These are phyloP conservation scores for Solenopsis invicta DNA, from an alignment of 1,140 invertebrate species.

Conservation along the genomic window DNA sequence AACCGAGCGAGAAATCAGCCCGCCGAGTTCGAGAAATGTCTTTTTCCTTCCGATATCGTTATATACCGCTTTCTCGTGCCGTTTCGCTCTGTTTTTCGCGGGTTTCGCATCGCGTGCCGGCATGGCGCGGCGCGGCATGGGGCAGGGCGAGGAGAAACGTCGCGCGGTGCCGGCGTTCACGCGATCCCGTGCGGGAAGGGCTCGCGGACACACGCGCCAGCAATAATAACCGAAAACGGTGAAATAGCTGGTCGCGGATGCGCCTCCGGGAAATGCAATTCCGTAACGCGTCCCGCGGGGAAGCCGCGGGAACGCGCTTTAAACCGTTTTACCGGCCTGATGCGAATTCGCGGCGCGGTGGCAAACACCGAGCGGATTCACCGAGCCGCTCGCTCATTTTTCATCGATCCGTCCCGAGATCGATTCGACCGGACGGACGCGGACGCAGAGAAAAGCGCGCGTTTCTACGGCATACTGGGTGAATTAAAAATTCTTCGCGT, in stretches of 20 bases:
- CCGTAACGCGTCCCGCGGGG: conserved; percentile 38
- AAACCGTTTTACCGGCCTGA: conserved; percentile 30
- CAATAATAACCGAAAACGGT: conserved; percentile 36
- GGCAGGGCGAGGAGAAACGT: conserved; percentile 9
- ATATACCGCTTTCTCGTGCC: background rate
- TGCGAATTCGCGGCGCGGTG: conserved; percentile 18
- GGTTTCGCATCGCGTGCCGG: background rate
- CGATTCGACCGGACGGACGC: background rate
- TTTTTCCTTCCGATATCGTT: conserved; percentile 14
- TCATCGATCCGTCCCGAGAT: conserved; percentile 6
- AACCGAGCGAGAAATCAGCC: background rate
- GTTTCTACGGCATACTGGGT: conserved; percentile 43
- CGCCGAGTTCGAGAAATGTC: background rate
- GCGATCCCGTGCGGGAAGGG: conserved; percentile 9
- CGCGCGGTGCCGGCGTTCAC: conserved; percentile 45
- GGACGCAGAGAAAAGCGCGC: conserved; percentile 20
- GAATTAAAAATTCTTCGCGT: conserved; percentile 63
- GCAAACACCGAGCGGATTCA: conserved; percentile 20
- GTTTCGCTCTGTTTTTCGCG: background rate
- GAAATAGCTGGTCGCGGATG: conserved; percentile 17
- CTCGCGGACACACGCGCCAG: background rate
- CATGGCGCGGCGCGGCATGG: no score
- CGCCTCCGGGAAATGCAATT: conserved; percentile 58
- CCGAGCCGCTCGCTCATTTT: conserved; percentile 21
- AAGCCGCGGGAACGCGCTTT: conserved; percentile 42